These are phyloP conservation scores for Argyresthia albistria DNA, from an alignment of 2,888 invertebrate species.

Conservation along the genomic window DNA sequence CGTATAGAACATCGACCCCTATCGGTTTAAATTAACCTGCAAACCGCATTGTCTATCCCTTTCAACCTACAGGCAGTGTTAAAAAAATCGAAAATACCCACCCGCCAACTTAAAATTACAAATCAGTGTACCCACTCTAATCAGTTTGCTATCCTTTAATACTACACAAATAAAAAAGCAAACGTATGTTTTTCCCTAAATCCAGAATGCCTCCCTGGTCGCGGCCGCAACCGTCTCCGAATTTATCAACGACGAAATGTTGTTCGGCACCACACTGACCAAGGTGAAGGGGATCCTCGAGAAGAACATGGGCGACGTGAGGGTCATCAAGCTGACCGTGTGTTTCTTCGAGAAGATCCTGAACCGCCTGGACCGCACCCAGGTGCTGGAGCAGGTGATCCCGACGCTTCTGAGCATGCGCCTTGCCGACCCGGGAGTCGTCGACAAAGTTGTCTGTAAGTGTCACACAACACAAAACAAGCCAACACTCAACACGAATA, in stretches of 20 bases:
- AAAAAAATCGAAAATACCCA: no score
- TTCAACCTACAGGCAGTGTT: no score
- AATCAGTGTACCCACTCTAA: no score
- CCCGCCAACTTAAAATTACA: no score
- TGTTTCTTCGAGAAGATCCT: constrained; percentile 87
- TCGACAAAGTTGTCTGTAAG: constrained; percentile 94
- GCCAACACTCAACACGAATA: neutral
- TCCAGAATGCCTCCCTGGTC: constrained; percentile 89
- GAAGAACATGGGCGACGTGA: constrained; percentile 83
- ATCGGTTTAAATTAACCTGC: no score
- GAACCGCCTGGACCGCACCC: constrained; percentile 86
- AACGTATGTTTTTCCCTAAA: no score
- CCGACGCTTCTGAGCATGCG: constrained; percentile 90
- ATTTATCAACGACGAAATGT: constrained; percentile 85
- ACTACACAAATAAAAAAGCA: no score
- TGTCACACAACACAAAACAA: constrained; percentile 31
- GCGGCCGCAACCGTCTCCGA: constrained; percentile 90
- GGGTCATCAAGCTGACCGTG: constrained; percentile 84
- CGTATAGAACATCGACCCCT: no score
- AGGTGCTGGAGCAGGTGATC: constrained; percentile 92
- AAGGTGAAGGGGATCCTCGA: constrained; percentile 87
- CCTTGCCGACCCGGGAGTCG: constrained; percentile 90
- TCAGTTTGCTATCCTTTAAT: no score
- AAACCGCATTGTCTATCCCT: no score
- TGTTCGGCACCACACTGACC: constrained; percentile 85